Evolutionary conservation across 2,888 invertebrate species (phyloP).

Genomic region (Xestoiulus laeticollis): DNA sequence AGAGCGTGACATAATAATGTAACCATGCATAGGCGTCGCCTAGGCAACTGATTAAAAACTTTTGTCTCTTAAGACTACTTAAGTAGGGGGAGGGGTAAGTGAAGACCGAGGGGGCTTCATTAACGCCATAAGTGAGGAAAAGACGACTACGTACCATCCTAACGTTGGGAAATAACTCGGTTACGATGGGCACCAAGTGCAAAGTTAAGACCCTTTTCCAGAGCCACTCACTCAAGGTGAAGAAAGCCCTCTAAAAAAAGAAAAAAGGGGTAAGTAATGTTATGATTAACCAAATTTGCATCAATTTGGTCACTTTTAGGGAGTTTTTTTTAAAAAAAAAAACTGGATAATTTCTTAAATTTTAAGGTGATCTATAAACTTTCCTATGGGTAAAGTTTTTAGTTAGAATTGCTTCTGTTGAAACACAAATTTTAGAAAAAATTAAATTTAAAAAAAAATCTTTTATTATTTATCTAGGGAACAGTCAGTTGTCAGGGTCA

Average conservation of each 20-base stretch:
- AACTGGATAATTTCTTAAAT: no score
- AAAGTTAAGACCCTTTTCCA: not conserved
- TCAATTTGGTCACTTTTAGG: no score
- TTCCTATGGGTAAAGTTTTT: no score
- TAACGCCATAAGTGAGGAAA: not conserved
- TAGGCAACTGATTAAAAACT: not conserved
- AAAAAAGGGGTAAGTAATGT: not conserved
- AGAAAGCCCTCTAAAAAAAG: not conserved
- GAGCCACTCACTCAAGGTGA: not conserved
- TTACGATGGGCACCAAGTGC: not conserved
- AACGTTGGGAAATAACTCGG: not conserved
- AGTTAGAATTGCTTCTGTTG: no score
- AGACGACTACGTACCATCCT: not conserved
- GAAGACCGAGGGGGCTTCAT: not conserved
- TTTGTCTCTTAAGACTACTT: not conserved
- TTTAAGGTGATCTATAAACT: no score
- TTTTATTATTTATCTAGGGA: no score
- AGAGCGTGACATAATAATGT: slow-evolving; percentile 5
- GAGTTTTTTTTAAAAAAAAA: no score
- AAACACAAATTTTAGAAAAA: no score
- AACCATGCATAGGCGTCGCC: not conserved
- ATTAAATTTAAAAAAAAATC: no score
- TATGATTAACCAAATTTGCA: not conserved
- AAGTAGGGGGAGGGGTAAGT: slow-evolving; percentile 4
- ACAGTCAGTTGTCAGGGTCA: no score